These are phyloP conservation scores for Haliclystus octoradiatus DNA, from an alignment of 30 jellyfish, hydroid and myxozoan genomes.

Conservation along the genomic window DNA sequence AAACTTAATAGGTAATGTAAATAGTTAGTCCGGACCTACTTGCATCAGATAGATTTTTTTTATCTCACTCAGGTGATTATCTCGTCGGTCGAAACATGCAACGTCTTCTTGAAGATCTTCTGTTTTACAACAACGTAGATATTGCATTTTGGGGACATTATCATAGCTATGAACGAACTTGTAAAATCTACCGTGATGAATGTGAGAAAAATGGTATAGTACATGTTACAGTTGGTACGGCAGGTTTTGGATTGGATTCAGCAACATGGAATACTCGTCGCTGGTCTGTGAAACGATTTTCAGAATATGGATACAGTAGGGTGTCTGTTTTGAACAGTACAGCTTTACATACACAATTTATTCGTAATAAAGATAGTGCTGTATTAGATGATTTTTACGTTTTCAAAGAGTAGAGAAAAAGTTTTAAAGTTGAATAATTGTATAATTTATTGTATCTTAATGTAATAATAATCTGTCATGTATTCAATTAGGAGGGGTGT, in stretches of 20 bases:
- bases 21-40: no score
- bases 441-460: no score
- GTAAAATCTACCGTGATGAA: slow-evolving; percentile 40
- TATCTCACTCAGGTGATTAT: slow-evolving; percentile 12
- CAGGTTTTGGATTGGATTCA: slow-evolving; percentile 45
- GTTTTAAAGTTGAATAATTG: no score
- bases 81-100: slow-evolving; percentile 34
- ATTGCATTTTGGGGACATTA: slow-evolving; percentile 76
- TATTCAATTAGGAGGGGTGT: no score
- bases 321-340: slow-evolving; percentile 49
- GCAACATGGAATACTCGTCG: slow-evolving; percentile 5
- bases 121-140: slow-evolving; percentile 51
- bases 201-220: slow-evolving; percentile 61
- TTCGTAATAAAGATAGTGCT: slow-evolving; percentile 25
- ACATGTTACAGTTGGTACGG: slow-evolving; percentile 62
- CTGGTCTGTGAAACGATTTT: slow-evolving; percentile 50
- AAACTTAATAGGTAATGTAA: no score
- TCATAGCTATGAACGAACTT: slow-evolving; percentile 76
- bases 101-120: slow-evolving; percentile 39
- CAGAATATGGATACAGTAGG: slow-evolving; percentile 59
- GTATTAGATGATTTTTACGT: slow-evolving; percentile 47
- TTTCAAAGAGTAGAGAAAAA: no score
- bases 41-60: no score
- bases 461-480: no score
- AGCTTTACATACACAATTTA: slow-evolving; percentile 29